These are phyloP conservation scores for Eumerus sabulonum DNA, from an alignment of 2,888 invertebrate genomes.

Conservation along the genomic window DNA sequence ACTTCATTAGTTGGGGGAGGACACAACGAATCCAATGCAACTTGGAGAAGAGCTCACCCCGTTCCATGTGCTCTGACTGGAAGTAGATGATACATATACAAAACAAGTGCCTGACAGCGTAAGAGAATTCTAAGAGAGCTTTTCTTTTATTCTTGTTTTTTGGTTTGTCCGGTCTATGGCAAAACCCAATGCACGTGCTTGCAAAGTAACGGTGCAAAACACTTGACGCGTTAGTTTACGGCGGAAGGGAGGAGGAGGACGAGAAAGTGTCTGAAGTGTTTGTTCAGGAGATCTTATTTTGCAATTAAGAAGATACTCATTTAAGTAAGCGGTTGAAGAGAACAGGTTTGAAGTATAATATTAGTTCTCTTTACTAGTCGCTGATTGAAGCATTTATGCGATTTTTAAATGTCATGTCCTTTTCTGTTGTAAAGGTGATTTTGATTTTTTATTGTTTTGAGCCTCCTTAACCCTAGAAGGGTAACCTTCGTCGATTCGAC, in stretches of 20 bases:
- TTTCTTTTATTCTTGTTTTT: conserved; percentile 3
- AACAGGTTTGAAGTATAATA: too few species aligned
- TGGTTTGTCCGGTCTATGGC: neutral
- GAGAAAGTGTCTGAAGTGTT: conserved; percentile 5
- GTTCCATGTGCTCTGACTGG: conserved; percentile 41
- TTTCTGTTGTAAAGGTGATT: too few species aligned
- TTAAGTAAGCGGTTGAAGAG: conserved; percentile 12
- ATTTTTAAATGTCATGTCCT: too few species aligned
- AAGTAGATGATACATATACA: conserved; percentile 49
- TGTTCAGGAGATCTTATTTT: conserved; percentile 24
- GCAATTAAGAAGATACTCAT: neutral
- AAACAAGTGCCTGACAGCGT: conserved; percentile 46
- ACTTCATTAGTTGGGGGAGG: too few species aligned
- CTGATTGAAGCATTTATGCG: too few species aligned
- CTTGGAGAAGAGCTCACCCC: conserved; percentile 47
- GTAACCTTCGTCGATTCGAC: too few species aligned
- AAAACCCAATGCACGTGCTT: conserved; percentile 49
- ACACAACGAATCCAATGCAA: too few species aligned
- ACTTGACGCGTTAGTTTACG: conserved; percentile 1
- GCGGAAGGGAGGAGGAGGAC: too few species aligned
- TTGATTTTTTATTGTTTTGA: too few species aligned
- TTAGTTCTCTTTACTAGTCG: conserved; percentile 11
- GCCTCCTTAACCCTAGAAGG: too few species aligned
- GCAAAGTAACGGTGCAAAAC: conserved; percentile 36
- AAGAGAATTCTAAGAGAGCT: neutral